Conservation (phyloP, 37 sponge, comb jelly and placozoan species). For the Lycopodina hypogea region DNA sequence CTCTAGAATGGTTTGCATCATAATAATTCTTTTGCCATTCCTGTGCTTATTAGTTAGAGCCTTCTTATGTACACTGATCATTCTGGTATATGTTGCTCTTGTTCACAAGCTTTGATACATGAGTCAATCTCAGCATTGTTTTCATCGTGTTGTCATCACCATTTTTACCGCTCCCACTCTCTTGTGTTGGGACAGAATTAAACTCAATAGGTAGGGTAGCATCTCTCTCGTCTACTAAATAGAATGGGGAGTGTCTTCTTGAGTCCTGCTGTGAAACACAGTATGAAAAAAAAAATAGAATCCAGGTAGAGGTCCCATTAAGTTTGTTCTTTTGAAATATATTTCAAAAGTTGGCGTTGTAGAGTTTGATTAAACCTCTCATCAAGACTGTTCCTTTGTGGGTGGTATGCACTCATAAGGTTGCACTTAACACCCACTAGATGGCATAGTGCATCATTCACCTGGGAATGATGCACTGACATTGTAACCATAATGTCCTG, state of each 20-base stretch:
- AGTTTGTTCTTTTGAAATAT: slow-evolving; percentile 13
- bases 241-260: slow-evolving; percentile 19
- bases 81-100: too few relatives aligned
- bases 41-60: too few relatives aligned
- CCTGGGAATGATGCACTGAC: not conserved
- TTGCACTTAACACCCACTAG: slow-evolving; percentile 9
- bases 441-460: slow-evolving; percentile 15
- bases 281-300: slow-evolving; percentile 15
- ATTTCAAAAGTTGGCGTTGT: slow-evolving; percentile 13
- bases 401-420: slow-evolving; percentile 42
- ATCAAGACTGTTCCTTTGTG: slow-evolving; percentile 40
- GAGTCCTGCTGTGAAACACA: slow-evolving; percentile 23
- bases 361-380: slow-evolving; percentile 55
- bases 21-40: too few relatives aligned
- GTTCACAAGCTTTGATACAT: too few relatives aligned
- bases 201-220: slow-evolving; percentile 30
- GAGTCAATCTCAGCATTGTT: too few relatives aligned
- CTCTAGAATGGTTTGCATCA: too few relatives aligned
- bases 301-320: slow-evolving; percentile 38
- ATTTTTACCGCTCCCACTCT: too few relatives aligned
- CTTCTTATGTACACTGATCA: too few relatives aligned
- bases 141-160: too few relatives aligned
- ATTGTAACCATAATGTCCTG: not conserved
- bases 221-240: slow-evolving; percentile 11
- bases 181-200: too few relatives aligned